Base-by-base conservation (phyloP, 2,888 invertebrate genomes). In the Zaprionus obscuricornis region DNA sequence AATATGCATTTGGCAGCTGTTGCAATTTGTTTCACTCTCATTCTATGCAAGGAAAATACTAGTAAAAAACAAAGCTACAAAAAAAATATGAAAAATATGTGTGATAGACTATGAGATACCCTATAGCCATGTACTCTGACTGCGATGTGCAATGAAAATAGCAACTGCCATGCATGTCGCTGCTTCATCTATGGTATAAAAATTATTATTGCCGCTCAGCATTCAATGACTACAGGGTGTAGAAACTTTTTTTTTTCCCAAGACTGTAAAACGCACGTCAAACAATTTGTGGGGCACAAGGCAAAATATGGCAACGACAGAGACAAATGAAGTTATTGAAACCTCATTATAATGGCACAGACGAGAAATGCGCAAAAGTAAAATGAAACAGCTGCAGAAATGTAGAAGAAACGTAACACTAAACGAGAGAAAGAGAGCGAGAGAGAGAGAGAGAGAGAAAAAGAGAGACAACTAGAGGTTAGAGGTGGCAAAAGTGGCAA, bases 321-420 rank as follows among this genome's bases (percentile, higher is more conserved):
- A 82, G 85, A 85, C 75, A 81, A 81, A 81, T 81, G 81, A 75
- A 85, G 83, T 78, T 75, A 85, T 85, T 62, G 85, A 81, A 85
- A 84, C 67, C 78, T 77, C 82, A 84, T 79, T 79, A 79, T 65
- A 83, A 70, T 64, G 73, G 75, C 59, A 66, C 55, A 68, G 65
- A 62, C 40, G n/a, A n/a, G 31, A 60, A 69, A 46, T 49, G 57
- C 40, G 37, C 54, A 59, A 46, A 66, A 54, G 43, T 65, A 51
- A 49, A 54, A 34, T 31, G 47, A 54, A 63, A 39, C 50, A 66
- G 62, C 72, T 56, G 64, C n/a, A n/a, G 56, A 62, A 43, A 33
- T 34, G 20, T 14, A 29, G 13, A n/a, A n/a, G n/a, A n/a, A n/a
- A n/a, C n/a, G n/a, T n/a, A n/a, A n/a, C n/a, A n/a, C n/a, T n/a